A percentile compares a stretch with the other conserved stretches of the same genome.
phyloP scores from a whole-genome alignment of 2,888 invertebrate genomes.

The Allophyes oxyacanthae region DNA sequence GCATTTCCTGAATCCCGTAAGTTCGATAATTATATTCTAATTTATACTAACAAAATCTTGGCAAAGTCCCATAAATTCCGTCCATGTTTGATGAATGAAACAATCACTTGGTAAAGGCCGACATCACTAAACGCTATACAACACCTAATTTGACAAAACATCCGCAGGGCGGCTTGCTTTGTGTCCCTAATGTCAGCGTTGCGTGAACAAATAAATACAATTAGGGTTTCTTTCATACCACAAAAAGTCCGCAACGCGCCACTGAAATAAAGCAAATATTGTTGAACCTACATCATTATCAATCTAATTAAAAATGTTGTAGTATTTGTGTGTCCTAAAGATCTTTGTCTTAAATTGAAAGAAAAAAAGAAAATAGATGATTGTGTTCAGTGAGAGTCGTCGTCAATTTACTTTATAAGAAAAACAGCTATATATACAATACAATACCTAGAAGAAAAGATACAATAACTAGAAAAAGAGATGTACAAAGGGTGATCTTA shows the following conservation, averaged over 20 bases:
- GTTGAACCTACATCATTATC: conserved; percentile 2
- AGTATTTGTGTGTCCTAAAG: no score
- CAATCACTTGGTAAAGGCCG: conserved; percentile 35
- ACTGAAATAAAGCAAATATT: conserved; percentile 32
- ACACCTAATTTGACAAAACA: conserved; percentile 48
- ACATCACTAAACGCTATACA: conserved; percentile 38
- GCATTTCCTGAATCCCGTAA: conserved; percentile 8
- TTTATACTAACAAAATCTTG: conserved; percentile 38
- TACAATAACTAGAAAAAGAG: no score
- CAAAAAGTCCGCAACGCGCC: conserved; percentile 27
- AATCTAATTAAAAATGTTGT: no score
- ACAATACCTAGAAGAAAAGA: no score
- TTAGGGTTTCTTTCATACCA: conserved; percentile 33
- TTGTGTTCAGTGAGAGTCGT: no score
- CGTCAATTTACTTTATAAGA: no score
- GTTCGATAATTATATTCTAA: conserved; percentile 10
- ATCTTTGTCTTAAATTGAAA: no score
- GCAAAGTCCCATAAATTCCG: conserved; percentile 33
- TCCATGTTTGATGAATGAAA: conserved; percentile 44
- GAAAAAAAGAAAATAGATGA: no score
- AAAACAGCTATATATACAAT: no score
- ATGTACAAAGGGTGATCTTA: no score
- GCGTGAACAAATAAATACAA: conserved; percentile 50
- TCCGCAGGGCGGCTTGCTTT: conserved; percentile 42
- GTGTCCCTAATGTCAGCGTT: conserved; percentile 44